phyloP scores from a whole-genome alignment of 2,888 invertebrate species.

The Malacosoma neustria region DNA sequence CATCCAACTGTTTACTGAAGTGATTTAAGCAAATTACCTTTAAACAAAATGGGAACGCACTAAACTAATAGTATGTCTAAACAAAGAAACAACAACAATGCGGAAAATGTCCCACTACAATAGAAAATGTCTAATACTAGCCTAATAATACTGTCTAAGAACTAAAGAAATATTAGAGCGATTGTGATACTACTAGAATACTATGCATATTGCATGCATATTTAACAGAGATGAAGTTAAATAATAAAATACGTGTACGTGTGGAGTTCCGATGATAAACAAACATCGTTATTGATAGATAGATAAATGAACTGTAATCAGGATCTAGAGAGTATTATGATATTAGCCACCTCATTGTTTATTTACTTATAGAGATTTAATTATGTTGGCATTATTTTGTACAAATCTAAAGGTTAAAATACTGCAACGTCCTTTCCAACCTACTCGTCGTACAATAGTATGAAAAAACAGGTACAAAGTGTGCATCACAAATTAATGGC shows the following conservation, averaged over 20 bases:
- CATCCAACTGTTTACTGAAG: background rate
- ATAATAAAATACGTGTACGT: constrained; percentile 36
- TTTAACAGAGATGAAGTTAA: constrained; percentile 53
- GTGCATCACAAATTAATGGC: no score
- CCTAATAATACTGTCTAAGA: constrained; percentile 31
- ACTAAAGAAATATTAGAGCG: constrained; percentile 12
- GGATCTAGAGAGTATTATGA: constrained; percentile 16
- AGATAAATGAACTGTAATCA: constrained; percentile 37
- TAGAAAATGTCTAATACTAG: constrained; percentile 22
- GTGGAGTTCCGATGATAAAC: constrained; percentile 44
- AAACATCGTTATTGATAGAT: constrained; percentile 34
- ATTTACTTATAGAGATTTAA: background rate
- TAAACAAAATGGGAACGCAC: no score
- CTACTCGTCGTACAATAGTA: no score
- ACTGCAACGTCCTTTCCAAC: no score
- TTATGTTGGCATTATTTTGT: no score
- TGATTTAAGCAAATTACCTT: no score
- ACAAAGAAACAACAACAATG: constrained; percentile 22
- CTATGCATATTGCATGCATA: constrained; percentile 66
- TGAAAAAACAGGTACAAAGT: no score
- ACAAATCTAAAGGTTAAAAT: no score
- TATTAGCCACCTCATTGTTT: background rate
- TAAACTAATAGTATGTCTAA: background rate
- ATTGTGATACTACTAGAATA: constrained; percentile 45
- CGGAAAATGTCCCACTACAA: constrained; percentile 8